Evolutionary conservation across 2,113 vertebrate genomes (phyloP).

Genomic region (Ageneiosus marmoratus): DNA sequence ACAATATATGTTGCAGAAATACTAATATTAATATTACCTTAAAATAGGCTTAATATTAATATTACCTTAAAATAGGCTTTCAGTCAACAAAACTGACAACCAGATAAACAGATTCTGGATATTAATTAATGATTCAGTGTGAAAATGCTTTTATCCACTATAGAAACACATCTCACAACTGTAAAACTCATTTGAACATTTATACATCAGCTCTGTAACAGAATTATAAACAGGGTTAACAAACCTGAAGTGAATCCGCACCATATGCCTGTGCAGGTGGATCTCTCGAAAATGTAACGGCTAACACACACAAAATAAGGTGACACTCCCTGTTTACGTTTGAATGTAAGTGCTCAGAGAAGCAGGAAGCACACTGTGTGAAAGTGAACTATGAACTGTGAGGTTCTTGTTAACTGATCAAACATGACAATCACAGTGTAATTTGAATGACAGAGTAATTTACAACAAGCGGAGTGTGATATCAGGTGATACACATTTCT

Average conservation of each 20-base stretch:
- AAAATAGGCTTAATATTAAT: background rate
- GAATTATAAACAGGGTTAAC: constrained; percentile 61
- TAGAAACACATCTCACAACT: background rate
- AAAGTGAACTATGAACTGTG: constrained; percentile 38
- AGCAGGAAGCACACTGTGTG: background rate
- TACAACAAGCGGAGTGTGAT: constrained; percentile 38
- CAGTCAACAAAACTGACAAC: background rate
- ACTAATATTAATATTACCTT: too few relatives aligned
- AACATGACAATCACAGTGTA: background rate
- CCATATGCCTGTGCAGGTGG: background rate
- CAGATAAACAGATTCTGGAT: background rate
- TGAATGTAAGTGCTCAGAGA: background rate
- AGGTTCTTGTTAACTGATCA: background rate
- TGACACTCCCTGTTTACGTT: constrained; percentile 23
- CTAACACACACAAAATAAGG: background rate
- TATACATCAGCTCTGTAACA: background rate
- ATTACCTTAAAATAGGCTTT: background rate
- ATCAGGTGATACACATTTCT: constrained; percentile 34
- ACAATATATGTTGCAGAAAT: too few relatives aligned
- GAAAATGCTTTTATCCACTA: background rate
- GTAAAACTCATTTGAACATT: background rate
- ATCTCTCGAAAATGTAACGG: background rate
- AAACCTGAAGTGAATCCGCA: constrained; percentile 47
- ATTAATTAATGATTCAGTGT: background rate
- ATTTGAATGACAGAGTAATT: constrained; percentile 58